phyloP scores from a whole-genome alignment of 2,888 invertebrate species.

The Diarsia rubi region DNA sequence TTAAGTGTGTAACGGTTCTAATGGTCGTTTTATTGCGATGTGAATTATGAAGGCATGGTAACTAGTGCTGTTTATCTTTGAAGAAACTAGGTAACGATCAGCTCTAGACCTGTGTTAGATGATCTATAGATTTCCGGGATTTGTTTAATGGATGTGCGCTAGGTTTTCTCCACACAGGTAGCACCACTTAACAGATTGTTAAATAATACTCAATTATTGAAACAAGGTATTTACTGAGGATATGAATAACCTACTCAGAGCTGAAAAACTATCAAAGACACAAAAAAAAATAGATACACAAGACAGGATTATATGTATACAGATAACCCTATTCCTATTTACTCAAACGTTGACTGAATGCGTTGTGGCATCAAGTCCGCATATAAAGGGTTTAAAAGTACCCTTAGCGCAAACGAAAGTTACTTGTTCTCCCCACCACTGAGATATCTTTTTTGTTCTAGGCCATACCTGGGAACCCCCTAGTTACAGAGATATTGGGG shows the following conservation, averaged over 20 bases:
- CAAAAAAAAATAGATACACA: too few relatives aligned
- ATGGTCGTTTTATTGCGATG: slow-evolving; percentile 84
- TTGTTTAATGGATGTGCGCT: not conserved
- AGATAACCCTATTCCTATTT: too few relatives aligned
- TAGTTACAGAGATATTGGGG: too few relatives aligned
- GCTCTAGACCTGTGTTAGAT: not conserved
- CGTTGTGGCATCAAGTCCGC: too few relatives aligned
- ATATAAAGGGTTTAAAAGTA: too few relatives aligned
- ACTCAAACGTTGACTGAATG: too few relatives aligned
- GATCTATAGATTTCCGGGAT: not conserved
- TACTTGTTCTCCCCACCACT: too few relatives aligned
- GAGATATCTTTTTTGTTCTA: too few relatives aligned
- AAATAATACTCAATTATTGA: too few relatives aligned
- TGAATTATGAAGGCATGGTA: slow-evolving; percentile 76
- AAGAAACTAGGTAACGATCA: slow-evolving; percentile 5
- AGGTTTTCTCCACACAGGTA: not conserved
- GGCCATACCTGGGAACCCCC: too few relatives aligned
- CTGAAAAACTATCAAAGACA: not conserved
- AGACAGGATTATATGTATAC: too few relatives aligned
- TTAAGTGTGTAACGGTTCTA: slow-evolving; percentile 89
- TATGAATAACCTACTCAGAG: not conserved
- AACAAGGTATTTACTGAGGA: not conserved
- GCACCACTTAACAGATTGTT: not conserved
- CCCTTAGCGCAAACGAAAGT: too few relatives aligned
- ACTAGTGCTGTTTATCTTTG: slow-evolving; percentile 41